Conservation (phyloP, 2,113 vertebrate species). For the Narcine bancroftii region DNA sequence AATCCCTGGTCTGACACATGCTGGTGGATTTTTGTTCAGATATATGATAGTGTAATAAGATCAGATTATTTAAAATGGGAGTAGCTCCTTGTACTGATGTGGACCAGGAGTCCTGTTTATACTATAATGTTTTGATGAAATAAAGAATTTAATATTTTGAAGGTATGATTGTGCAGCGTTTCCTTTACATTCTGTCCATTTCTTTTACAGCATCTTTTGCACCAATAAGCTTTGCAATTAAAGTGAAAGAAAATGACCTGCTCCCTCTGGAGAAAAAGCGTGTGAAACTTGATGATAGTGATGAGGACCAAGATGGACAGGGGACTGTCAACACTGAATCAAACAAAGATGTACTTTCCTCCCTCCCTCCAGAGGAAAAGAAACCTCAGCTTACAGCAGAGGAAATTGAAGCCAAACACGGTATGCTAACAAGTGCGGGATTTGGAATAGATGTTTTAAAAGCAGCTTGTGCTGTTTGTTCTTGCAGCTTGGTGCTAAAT, state of each 20-base stretch:
- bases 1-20: too few relatives aligned
- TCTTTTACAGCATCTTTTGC: conserved; percentile 76
- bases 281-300: conserved; percentile 86
- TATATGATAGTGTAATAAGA: too few relatives aligned
- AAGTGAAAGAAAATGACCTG: conserved; percentile 88
- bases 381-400: conserved; percentile 78
- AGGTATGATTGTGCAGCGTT: neutral
- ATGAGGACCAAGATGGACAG: conserved; percentile 71
- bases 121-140: too few relatives aligned
- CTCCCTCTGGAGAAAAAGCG: conserved; percentile 92
- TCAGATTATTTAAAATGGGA: too few relatives aligned
- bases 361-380: conserved; percentile 67
- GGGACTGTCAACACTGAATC: conserved; percentile 50
- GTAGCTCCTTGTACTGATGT: too few relatives aligned
- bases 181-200: conserved; percentile 36
- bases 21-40: too few relatives aligned
- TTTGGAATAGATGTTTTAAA: neutral
- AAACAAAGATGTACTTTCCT: conserved; percentile 48
- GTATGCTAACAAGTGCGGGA: conserved; percentile 49
- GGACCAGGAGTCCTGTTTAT: too few relatives aligned
- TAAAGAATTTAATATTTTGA: neutral
- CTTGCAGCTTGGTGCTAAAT: neutral
- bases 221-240: conserved; percentile 95
- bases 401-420: conserved; percentile 93
- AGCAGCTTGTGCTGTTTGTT: neutral